Conservation (phyloP, 2,113 vertebrate genomes). For the Entosphenus tridentatus region DNA sequence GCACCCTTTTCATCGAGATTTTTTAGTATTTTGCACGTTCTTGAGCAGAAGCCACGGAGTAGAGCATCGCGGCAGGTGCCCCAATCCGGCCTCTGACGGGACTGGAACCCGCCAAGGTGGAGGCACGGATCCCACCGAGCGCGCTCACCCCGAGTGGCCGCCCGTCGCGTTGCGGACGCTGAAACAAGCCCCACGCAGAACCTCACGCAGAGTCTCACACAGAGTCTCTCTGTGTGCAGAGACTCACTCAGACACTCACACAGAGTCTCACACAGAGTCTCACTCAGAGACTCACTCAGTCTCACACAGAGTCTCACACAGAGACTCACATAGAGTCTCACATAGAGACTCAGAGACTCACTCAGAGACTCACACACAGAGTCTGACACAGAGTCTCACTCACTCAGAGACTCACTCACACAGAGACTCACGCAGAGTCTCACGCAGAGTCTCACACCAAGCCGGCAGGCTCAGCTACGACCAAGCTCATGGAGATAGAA, state of each 20-base stretch:
- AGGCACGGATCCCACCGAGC: no score
- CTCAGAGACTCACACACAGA: neutral
- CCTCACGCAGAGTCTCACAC: neutral
- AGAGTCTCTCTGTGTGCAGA: neutral
- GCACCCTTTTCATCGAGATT: no score
- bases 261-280: neutral
- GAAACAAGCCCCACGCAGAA: no score
- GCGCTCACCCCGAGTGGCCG: no score
- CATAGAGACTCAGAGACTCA: neutral
- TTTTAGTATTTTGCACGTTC: no score
- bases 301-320: neutral
- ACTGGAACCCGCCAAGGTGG: no score
- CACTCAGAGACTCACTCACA: neutral
- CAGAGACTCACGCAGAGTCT: neutral
- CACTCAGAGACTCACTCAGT: neutral
- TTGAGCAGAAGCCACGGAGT: no score
- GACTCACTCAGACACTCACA: neutral
- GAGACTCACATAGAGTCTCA: neutral
- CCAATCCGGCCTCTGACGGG: no score
- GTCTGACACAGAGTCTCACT: neutral
- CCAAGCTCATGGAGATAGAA: no score
- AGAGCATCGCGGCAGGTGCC: no score
- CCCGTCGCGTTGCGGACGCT: no score
- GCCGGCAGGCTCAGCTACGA: neutral
- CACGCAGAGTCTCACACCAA: neutral